Conservation (phyloP, 2,113 vertebrate genomes). For the Bujurquina vittata region DNA sequence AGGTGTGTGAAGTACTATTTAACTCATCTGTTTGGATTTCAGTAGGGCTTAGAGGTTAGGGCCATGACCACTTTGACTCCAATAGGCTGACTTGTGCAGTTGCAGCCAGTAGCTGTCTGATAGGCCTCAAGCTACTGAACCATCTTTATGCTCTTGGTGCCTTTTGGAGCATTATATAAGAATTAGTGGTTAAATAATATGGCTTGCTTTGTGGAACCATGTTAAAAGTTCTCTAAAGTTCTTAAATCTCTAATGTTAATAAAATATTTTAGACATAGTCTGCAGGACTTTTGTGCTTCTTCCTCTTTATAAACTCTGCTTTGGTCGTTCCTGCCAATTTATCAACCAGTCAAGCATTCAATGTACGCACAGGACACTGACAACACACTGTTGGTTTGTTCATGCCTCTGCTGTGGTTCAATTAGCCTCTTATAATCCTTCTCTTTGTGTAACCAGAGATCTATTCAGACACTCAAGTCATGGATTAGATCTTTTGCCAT, state of each 20-base stretch:
- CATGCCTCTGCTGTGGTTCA: not conserved
- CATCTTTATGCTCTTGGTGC: not conserved
- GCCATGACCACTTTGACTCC: not conserved
- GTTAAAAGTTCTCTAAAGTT: not conserved
- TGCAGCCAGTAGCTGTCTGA: not conserved
- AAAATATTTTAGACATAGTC: not conserved
- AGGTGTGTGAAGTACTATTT: not conserved
- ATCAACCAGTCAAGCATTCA: not conserved
- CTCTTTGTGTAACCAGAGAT: not conserved
- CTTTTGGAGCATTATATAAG: not conserved
- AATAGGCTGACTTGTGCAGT: not conserved
- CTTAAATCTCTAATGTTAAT: not conserved
- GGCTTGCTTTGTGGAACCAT: not conserved
- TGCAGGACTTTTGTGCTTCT: not conserved
- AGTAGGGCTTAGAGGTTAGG: not conserved
- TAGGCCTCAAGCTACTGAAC: not conserved
- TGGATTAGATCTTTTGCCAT: rapidly evolving
- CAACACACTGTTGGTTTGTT: not conserved
- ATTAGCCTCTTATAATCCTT: not conserved
- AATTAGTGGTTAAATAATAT: rapidly evolving
- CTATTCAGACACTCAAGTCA: not conserved
- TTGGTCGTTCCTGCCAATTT: not conserved
- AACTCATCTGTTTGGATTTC: not conserved
- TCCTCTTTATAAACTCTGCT: not conserved
- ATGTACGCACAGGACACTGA: not conserved